phyloP scores from a whole-genome alignment of 2,888 invertebrate genomes.

The Hydroisotoma schaefferi region DNA sequence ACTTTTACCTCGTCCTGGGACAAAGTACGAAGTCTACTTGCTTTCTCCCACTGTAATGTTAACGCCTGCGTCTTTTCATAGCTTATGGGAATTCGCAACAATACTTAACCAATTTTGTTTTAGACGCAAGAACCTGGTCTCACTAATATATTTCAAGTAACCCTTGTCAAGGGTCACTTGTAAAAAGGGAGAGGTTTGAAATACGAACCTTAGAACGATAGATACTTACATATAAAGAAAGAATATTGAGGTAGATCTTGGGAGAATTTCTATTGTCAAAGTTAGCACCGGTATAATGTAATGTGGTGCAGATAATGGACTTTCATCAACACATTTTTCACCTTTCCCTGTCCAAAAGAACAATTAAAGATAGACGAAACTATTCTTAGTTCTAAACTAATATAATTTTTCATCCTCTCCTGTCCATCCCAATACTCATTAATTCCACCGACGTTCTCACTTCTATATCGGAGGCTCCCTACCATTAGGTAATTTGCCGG shows the following conservation, averaged over 20 bases:
- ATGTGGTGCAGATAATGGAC: constrained; percentile 10
- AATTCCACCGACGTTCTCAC: constrained; percentile 9
- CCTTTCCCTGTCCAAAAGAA: constrained; percentile 36
- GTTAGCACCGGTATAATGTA: too few relatives aligned
- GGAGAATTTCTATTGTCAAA: too few relatives aligned
- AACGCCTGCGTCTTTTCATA: neutral
- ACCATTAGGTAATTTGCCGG: too few relatives aligned
- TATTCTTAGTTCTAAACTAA: constrained; percentile 7
- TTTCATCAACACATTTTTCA: constrained; percentile 36
- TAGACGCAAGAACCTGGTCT: too few relatives aligned
- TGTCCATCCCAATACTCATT: constrained; percentile 4
- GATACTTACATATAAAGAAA: too few relatives aligned
- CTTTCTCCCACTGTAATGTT: neutral
- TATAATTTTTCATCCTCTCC: constrained; percentile 13
- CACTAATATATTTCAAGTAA: too few relatives aligned
- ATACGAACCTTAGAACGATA: too few relatives aligned
- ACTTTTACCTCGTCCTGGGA: constrained; percentile 17
- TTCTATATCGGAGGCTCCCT: too few relatives aligned
- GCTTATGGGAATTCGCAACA: neutral
- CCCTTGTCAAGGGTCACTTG: too few relatives aligned
- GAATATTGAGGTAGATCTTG: too few relatives aligned
- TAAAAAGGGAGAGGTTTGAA: too few relatives aligned
- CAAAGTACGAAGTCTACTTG: constrained; percentile 10
- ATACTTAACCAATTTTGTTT: too few relatives aligned
- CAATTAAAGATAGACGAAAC: constrained; percentile 35